These are phyloP conservation scores for Pedicia rivosa DNA, from an alignment of 2,888 invertebrate genomes.

Conservation along the genomic window DNA sequence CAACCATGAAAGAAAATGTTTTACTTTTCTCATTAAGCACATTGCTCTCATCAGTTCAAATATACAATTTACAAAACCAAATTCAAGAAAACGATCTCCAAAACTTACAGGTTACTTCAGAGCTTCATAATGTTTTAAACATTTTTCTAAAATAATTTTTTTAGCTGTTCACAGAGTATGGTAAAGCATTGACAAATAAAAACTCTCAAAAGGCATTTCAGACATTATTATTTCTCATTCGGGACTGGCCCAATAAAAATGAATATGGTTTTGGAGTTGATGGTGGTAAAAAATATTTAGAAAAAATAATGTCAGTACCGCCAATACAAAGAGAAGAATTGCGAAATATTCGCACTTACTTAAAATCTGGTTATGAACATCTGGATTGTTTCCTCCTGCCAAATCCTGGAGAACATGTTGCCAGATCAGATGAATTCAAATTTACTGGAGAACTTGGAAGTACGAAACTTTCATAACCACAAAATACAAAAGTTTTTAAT, in stretches of 20 bases:
- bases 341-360: neutral
- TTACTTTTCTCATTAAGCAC: no score
- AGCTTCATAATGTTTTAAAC: no score
- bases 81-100: no score
- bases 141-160: no score
- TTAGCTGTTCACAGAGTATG: no score
- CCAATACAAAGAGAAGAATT: neutral
- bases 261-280: neutral
- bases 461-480: neutral
- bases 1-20: no score
- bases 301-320: slow-evolving; percentile 1
- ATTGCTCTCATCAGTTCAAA: no score
- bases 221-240: slow-evolving; percentile 7
- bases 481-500: neutral
- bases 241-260: slow-evolving; percentile 7
- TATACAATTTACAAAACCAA: no score
- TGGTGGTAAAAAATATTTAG: slow-evolving; percentile 1
- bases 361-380: slow-evolving; percentile 1
- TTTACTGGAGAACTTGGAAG: slow-evolving; percentile 4
- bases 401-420: slow-evolving; percentile 6
- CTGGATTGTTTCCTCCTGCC: slow-evolving; percentile 6
- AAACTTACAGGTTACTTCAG: no score
- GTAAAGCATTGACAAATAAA: no score
- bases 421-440: slow-evolving; percentile 3
- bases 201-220: no score